Conservation (phyloP, 2,888 invertebrate genomes). For the Lissonota sp. region DNA sequence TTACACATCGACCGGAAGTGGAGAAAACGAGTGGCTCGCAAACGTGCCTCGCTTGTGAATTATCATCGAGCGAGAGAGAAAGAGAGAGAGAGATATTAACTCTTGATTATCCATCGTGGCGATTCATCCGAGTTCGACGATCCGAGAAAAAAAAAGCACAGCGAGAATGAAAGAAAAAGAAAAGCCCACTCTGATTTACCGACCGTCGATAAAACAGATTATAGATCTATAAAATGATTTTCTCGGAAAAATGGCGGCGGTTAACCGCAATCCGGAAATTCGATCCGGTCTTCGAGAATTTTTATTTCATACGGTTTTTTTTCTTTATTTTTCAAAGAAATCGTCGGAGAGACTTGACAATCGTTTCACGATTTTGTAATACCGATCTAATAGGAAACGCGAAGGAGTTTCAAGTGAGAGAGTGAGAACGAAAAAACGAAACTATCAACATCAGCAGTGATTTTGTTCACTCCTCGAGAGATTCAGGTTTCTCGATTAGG, state of each 20-base stretch:
- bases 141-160: not conserved
- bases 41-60: conserved; percentile 61
- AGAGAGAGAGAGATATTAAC: conserved; percentile 34
- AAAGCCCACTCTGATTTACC: not conserved
- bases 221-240: no score
- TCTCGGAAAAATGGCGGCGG: conserved; percentile 15
- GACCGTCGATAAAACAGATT: no score
- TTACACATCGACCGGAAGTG: conserved; percentile 61
- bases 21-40: conserved; percentile 64
- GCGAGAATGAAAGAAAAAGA: not conserved
- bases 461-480: conserved; percentile 31
- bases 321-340: conserved; percentile 4
- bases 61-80: conserved; percentile 29
- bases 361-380: conserved; percentile 59
- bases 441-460: not conserved
- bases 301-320: not conserved
- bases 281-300: conserved; percentile 27
- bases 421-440: conserved; percentile 6
- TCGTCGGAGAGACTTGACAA: conserved; percentile 28
- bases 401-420: not conserved
- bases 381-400: conserved; percentile 51
- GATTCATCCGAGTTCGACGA: conserved; percentile 45
- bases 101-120: conserved; percentile 47
- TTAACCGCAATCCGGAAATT: conserved; percentile 59
- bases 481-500: conserved; percentile 50